Evolutionary conservation across 2,888 invertebrate genomes (phyloP).

Genomic region (Thalpophila matura): DNA sequence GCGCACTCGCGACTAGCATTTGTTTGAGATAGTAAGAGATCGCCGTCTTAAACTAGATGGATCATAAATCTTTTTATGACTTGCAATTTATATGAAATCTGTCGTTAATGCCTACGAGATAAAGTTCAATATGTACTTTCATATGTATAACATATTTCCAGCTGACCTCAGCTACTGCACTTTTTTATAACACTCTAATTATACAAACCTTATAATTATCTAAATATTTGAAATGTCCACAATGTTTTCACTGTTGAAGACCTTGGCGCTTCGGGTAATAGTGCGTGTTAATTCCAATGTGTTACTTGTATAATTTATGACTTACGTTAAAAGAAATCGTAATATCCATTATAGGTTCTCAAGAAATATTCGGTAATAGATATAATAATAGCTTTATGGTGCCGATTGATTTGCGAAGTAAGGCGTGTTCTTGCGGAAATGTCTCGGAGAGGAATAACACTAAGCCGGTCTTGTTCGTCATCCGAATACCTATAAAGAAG

Average conservation of each 20-base stretch:
- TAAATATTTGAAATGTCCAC: constrained; percentile 17
- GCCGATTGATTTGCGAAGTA: no score
- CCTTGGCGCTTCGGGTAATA: constrained; percentile 35
- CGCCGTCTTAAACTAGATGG: no score
- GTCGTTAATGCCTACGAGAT: no score
- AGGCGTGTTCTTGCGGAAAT: no score
- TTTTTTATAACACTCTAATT: not conserved
- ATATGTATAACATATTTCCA: not conserved
- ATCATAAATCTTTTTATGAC: no score
- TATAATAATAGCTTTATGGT: not conserved
- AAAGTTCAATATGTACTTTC: no score
- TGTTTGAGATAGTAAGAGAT: no score
- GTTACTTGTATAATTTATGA: constrained; percentile 21
- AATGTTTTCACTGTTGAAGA: constrained; percentile 22
- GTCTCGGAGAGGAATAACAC: no score
- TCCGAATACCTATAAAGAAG: no score
- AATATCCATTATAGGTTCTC: not conserved
- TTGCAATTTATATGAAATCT: no score
- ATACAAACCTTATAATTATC: constrained; percentile 2
- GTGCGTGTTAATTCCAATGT: constrained; percentile 28
- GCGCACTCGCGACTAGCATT: no score
- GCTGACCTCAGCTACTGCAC: not conserved
- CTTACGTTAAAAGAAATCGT: constrained; percentile 23
- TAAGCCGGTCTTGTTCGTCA: no score
- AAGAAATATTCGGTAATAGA: not conserved